These are phyloP conservation scores for Sweltsa coloradensis DNA, from an alignment of 1,140 invertebrate species.

Conservation along the genomic window DNA sequence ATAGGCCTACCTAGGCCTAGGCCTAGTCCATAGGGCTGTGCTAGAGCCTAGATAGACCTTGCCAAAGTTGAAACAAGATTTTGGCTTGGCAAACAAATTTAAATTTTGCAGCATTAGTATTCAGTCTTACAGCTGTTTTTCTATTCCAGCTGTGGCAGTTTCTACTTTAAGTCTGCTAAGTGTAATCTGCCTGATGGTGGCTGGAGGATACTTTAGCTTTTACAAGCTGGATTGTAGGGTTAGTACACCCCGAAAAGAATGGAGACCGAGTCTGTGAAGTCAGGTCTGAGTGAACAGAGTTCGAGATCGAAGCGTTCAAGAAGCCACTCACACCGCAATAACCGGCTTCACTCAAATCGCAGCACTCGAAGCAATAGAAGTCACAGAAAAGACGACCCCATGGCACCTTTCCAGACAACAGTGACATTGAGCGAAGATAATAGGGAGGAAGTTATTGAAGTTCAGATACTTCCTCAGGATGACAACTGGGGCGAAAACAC, in stretches of 20 bases:
- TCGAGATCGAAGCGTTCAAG: constrained; percentile 40
- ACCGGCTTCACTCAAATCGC: constrained; percentile 41
- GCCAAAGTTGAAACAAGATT: too few relatives aligned
- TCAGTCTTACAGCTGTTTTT: too few relatives aligned
- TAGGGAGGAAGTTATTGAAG: constrained; percentile 71
- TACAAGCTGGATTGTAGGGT: constrained; percentile 8
- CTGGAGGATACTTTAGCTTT: background rate
- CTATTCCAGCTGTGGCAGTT: too few relatives aligned
- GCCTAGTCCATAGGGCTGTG: too few relatives aligned
- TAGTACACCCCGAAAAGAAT: constrained; percentile 25
- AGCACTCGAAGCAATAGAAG: constrained; percentile 35
- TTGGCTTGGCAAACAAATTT: too few relatives aligned
- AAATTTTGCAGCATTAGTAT: too few relatives aligned
- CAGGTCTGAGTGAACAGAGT: constrained; percentile 40
- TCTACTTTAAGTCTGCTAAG: too few relatives aligned
- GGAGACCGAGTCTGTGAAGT: constrained; percentile 50
- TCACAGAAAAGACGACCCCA: constrained; percentile 37
- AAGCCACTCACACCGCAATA: constrained; percentile 36
- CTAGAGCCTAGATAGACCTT: too few relatives aligned
- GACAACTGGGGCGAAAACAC: constrained; percentile 98
- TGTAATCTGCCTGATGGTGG: constrained; percentile 5
- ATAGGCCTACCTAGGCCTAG: too few relatives aligned
- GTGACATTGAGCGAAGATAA: constrained; percentile 58
- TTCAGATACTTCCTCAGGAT: constrained; percentile 84
- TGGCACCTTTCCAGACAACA: constrained; percentile 70